Base-by-base conservation (phyloP, 2,888 invertebrate species). In the Gonocerus acuteangulatus region DNA sequence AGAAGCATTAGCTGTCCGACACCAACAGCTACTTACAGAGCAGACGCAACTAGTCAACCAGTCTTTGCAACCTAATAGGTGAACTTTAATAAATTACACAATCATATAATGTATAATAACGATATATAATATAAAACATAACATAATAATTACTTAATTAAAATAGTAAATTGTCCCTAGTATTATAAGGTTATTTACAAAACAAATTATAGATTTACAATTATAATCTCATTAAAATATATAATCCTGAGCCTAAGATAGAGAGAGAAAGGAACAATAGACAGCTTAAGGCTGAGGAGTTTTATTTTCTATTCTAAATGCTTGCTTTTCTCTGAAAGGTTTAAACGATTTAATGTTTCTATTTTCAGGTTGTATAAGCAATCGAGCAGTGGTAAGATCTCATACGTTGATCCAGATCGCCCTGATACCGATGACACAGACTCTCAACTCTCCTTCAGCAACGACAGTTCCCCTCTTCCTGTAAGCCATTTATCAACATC, bases 371-470 rank as follows among this genome's bases (percentile, higher is more conserved):
- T 74, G 79, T 71, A 79, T 78, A 72, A 71, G 71, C 51, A 74
- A 73, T 36, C 69, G 72, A 65, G 72, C 72, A 62, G 69, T 66
- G 71, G 69, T 62, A 66, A 68, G 48, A 66, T 66, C 22, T 66
- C 64, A 15, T 68, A 68, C 60, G 65, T 67, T 32, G 71, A 71
- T 56, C 68, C 69, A 13, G 71, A 71, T 44, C 67, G 70, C 47
- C 75, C 78, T 1, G 83, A 83, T 70, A 80, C 82, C 47, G 85
- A 85, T 65, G 85, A 85, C 68, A 81, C 82, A 0, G 87, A 88
- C 73, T 88, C 88, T 27, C 80, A 87, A 67, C 86, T 85, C 71
- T 87, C 87, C 0, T 87, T 85, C 71, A 87, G 87, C 71, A 87
- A 85, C 71, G 83, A 85, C 42, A 86, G 84, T 71, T 87, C 87